Evolutionary conservation across 2,888 invertebrate species (phyloP).

Genomic region (Coleophora deauratella): DNA sequence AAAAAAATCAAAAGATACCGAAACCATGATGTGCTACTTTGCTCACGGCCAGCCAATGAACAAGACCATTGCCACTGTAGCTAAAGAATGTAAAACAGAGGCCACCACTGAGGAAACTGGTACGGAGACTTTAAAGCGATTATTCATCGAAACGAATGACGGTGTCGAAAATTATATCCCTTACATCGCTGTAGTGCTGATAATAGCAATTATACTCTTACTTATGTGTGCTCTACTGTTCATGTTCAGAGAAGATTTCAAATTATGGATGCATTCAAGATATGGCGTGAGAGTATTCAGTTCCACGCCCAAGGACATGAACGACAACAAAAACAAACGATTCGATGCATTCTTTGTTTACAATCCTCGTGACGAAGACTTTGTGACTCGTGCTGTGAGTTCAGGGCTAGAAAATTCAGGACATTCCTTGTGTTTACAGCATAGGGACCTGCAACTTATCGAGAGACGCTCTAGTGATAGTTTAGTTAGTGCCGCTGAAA

Average conservation of each 20-base stretch:
- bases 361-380: slow-evolving; percentile 85
- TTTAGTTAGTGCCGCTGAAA: slow-evolving; percentile 72
- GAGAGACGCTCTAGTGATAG: slow-evolving; percentile 72
- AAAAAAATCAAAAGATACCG: slow-evolving; percentile 78
- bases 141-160: slow-evolving; percentile 77
- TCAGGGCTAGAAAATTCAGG: slow-evolving; percentile 81
- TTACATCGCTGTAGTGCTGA: slow-evolving; percentile 80
- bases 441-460: slow-evolving; percentile 75
- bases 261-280: slow-evolving; percentile 84
- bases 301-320: slow-evolving; percentile 70
- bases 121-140: slow-evolving; percentile 69
- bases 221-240: slow-evolving; percentile 80
- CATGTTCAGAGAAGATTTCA: slow-evolving; percentile 83
- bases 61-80: slow-evolving; percentile 62
- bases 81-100: slow-evolving; percentile 75
- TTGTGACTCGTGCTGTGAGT: slow-evolving; percentile 79
- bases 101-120: slow-evolving; percentile 78
- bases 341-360: slow-evolving; percentile 93
- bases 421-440: slow-evolving; percentile 79
- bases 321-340: slow-evolving; percentile 77
- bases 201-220: slow-evolving; percentile 79
- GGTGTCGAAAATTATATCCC: slow-evolving; percentile 83
- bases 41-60: slow-evolving; percentile 67
- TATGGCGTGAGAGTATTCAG: slow-evolving; percentile 85
- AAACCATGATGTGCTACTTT: slow-evolving; percentile 79